phyloP scores from a whole-genome alignment of 2,888 invertebrate species.

The Chironomus tentans region DNA sequence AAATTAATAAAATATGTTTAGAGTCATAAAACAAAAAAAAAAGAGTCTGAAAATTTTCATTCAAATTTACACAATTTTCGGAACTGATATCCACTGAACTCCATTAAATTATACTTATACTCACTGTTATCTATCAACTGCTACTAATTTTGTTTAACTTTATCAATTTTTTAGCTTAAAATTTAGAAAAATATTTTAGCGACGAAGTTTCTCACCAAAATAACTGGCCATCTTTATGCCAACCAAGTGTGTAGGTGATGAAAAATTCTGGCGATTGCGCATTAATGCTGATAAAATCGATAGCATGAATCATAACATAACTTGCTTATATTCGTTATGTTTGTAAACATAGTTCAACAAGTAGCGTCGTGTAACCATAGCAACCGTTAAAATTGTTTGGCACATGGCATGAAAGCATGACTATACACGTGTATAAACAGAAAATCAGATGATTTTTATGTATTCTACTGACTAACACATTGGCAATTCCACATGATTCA shows the following conservation, averaged over 20 bases:
- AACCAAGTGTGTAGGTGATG: not conserved
- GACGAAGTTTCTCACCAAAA: constrained; percentile 7
- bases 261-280: not conserved
- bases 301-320: constrained; percentile 11
- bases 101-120: not conserved
- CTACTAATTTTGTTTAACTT: constrained; percentile 2
- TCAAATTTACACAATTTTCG: not conserved
- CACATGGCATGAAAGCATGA: not conserved
- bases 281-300: constrained; percentile 15
- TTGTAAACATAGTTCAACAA: constrained; percentile 14
- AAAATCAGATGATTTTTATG: not conserved
- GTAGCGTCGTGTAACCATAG: not conserved
- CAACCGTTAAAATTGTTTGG: not conserved
- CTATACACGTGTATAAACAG: not conserved
- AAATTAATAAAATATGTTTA: constrained; percentile 9
- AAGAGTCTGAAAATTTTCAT: not conserved
- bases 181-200: constrained; percentile 15
- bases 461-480: no score
- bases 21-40: not conserved
- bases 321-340: not conserved
- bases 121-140: not conserved
- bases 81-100: not conserved
- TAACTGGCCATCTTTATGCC: constrained; percentile 12
- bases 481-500: no score
- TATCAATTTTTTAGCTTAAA: not conserved